phyloP scores from a whole-genome alignment of 2,888 invertebrate species.

The Lasioglossum villosulum region DNA sequence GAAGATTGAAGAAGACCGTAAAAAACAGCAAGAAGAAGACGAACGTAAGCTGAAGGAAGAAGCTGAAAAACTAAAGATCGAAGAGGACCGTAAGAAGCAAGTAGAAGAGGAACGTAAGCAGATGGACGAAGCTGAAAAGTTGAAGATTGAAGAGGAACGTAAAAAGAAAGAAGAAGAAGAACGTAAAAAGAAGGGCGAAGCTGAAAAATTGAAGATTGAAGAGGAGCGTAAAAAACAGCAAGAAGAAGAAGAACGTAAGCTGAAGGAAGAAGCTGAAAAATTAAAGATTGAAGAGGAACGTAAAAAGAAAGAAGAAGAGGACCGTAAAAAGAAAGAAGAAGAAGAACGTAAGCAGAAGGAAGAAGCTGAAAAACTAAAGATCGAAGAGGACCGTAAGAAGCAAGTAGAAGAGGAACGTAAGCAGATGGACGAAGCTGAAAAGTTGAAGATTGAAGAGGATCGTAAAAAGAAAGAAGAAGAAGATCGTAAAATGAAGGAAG shows the following conservation, averaged over 20 bases:
- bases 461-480: conserved; percentile 67
- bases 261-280: conserved; percentile 61
- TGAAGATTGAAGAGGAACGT: conserved; percentile 55
- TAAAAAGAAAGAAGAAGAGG: conserved; percentile 49
- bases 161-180: conserved; percentile 43
- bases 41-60: conserved; percentile 63
- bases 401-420: conserved; percentile 58
- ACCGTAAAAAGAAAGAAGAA: conserved; percentile 8
- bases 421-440: conserved; percentile 55
- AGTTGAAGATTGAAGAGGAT: conserved; percentile 34
- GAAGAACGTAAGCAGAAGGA: conserved; percentile 32
- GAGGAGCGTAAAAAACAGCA: conserved; percentile 53
- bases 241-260: conserved; percentile 67
- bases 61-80: conserved; percentile 55
- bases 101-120: conserved; percentile 64
- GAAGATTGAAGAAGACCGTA: conserved; percentile 51
- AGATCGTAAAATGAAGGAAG: conserved; percentile 67
- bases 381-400: conserved; percentile 60
- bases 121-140: conserved; percentile 47
- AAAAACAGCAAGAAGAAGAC: conserved; percentile 63
- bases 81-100: conserved; percentile 59
- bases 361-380: not conserved
- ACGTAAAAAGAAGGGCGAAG: conserved; percentile 43
- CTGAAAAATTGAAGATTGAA: conserved; percentile 46
- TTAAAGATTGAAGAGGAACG: conserved; percentile 55